Conservation (phyloP, 2,113 vertebrate genomes). For the Motacilla alba region DNA sequence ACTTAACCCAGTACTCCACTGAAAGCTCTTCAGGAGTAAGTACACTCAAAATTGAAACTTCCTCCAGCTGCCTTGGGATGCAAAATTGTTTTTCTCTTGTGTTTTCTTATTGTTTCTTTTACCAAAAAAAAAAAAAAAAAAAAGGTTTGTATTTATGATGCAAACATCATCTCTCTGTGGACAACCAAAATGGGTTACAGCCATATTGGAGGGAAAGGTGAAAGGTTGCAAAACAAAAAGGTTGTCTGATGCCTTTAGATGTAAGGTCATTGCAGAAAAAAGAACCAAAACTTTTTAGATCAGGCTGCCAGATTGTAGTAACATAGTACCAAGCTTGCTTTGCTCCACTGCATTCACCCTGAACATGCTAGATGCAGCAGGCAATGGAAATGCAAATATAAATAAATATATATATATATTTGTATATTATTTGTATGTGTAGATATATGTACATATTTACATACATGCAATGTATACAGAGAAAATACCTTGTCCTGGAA, state of each 20-base stretch:
- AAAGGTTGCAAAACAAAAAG: background rate
- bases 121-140: background rate
- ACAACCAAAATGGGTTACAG: background rate
- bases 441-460: background rate
- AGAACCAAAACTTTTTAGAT: background rate
- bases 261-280: background rate
- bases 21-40: background rate
- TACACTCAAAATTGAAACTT: background rate
- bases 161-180: background rate
- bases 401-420: background rate
- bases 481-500: background rate
- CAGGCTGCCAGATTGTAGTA: background rate
- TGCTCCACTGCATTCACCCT: background rate
- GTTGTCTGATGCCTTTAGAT: background rate
- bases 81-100: background rate
- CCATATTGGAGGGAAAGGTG: background rate
- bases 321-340: background rate
- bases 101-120: background rate
- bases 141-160: background rate
- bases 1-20: background rate
- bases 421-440: background rate
- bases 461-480: rapidly evolving
- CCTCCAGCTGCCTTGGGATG: background rate
- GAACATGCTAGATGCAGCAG: background rate
- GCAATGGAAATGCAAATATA: background rate